Evolutionary conservation across 1,140 invertebrate species (phyloP), one percentile per base, ranked within the genome.

Genomic region (Pogonomyrmex californicus): DNA sequence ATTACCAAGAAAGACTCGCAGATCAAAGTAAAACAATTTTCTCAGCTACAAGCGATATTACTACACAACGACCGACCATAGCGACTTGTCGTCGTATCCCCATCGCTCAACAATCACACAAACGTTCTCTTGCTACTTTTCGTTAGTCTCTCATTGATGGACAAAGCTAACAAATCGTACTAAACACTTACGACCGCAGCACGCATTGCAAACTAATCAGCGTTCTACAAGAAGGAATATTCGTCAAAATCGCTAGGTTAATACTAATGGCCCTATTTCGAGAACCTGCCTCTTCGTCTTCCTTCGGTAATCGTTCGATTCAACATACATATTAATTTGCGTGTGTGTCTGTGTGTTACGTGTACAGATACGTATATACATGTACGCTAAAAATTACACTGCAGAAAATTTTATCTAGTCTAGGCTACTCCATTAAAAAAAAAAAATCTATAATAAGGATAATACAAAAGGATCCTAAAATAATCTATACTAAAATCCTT

Each of bases 11-110:
- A 68, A 66, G 44, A 68, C 38, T 87, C 88, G 73, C 86, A 85
- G 66, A 81, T 79, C 14, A 63, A 58, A 78, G 65, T 51, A 83
- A 77, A 90, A 85, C 33, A 81, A n/a, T 87, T 90, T 54, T 71
- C 51, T 81, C 41, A 90, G 78, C 88, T 90, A 90, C 79, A 90
- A 90, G 89, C 89, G 56, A 47, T 90, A 71, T 76, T 62, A 82
- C 82, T 86, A 86, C 82, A 79, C 62, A 89, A 49, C 77, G 71
- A 90, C 54, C 62, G 58, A 49, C 6, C 47, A 73, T 41, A 38
- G 47, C 49, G 76, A 65, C 33, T 41, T 14, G 63, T 86, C 36
- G 44, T 17, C 70, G 58, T 75, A 68, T 56, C 36, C 49, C 44
- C 70, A 60, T 58, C 51, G 49, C n/a, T 36, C 49, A 23, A 49